Conservation (phyloP, 1,140 invertebrate species). For the Papilio polyxenes region DNA sequence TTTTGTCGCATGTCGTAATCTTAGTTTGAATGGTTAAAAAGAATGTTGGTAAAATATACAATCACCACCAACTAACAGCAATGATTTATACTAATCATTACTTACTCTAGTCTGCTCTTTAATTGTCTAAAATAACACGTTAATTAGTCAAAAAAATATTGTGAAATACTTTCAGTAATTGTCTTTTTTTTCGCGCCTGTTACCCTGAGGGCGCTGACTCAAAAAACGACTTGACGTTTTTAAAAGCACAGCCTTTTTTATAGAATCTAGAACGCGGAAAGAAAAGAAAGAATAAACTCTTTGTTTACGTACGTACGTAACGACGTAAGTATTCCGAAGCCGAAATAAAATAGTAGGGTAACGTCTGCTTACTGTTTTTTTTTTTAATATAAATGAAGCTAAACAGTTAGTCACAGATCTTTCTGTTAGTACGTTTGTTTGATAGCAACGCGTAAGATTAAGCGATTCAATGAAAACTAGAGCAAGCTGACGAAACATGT, state of each 20-base stretch:
- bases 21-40: too few relatives aligned
- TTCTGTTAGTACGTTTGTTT: not conserved
- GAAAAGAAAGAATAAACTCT: constrained; percentile 20
- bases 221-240: constrained; percentile 40
- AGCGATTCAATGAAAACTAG: constrained; percentile 18
- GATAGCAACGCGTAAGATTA: not conserved
- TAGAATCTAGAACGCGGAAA: constrained; percentile 27
- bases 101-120: too few relatives aligned
- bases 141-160: not conserved
- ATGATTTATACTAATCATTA: too few relatives aligned
- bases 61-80: too few relatives aligned
- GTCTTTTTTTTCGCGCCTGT: constrained; percentile 1
- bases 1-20: not conserved
- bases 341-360: not conserved
- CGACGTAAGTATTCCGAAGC: not conserved
- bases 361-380: not conserved
- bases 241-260: constrained; percentile 38
- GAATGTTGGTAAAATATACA: too few relatives aligned
- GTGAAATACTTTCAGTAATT: constrained; percentile 26
- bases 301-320: constrained; percentile 16
- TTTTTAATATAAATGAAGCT: not conserved
- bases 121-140: not conserved
- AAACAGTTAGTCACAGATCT: not conserved
- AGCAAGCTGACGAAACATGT: constrained; percentile 30
- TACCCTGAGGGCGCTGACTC: not conserved